Conservation (phyloP, 2,113 vertebrate genomes). For the Pelvicachromis taeniatus region DNA sequence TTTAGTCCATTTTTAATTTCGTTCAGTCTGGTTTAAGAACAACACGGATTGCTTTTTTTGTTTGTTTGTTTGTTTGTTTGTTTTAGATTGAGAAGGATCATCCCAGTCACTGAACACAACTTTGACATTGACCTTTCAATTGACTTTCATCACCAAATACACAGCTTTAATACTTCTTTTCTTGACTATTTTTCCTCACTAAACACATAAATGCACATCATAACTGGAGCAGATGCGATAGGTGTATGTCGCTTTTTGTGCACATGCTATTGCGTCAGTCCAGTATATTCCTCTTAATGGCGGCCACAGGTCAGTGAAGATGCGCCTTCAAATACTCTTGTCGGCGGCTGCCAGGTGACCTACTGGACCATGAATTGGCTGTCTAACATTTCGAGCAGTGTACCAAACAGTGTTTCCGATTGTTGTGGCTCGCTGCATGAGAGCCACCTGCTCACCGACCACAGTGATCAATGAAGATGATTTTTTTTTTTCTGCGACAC, state of each 20-base stretch:
- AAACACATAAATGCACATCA: constrained; percentile 38
- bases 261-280: neutral
- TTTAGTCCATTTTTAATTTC: constrained; percentile 16
- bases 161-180: constrained; percentile 27
- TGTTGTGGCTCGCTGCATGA: constrained; percentile 71
- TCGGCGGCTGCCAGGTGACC: constrained; percentile 68
- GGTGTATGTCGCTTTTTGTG: neutral
- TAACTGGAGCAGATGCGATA: constrained; percentile 26
- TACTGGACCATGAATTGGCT: constrained; percentile 56
- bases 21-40: neutral
- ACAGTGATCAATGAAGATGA: constrained; percentile 88
- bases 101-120: neutral
- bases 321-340: constrained; percentile 60
- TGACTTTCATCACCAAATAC: constrained; percentile 29
- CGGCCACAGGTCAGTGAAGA: constrained; percentile 68
- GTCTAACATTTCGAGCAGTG: constrained; percentile 62
- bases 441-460: constrained; percentile 81
- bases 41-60: neutral
- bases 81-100: neutral
- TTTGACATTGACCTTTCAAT: constrained; percentile 19
- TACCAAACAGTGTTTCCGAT: constrained; percentile 73
- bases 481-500: constrained; percentile 71
- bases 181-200: neutral
- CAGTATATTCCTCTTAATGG: constrained; percentile 28
- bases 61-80: neutral